Conservation (phyloP, 2,888 invertebrate genomes). For the Latrodectus hesperus region DNA sequence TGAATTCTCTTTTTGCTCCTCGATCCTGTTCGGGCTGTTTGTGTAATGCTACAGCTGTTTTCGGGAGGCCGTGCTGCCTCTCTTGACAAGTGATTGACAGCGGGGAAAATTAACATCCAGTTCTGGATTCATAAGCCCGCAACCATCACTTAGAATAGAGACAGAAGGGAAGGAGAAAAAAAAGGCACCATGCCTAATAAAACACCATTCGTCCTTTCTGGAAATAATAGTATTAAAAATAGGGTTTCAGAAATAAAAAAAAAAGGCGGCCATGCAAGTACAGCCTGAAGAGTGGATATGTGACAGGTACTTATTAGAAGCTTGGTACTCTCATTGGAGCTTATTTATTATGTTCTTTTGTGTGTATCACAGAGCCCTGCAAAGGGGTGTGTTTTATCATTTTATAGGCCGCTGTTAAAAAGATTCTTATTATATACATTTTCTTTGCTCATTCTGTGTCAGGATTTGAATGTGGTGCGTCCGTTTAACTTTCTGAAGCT, state of each 20-base stretch:
- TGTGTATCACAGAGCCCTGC: conserved; percentile 35
- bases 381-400: conserved; percentile 64
- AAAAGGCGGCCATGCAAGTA: conserved; percentile 22
- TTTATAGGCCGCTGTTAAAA: conserved; percentile 60
- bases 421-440: conserved; percentile 34
- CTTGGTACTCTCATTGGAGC: conserved; percentile 45
- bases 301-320: conserved; percentile 68
- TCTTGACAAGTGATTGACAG: conserved; percentile 64
- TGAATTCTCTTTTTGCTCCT: not conserved
- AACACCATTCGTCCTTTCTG: conserved; percentile 62
- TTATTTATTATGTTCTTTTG: conserved; percentile 46
- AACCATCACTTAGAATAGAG: conserved; percentile 64
- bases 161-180: conserved; percentile 21
- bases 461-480: not conserved
- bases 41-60: conserved; percentile 66
- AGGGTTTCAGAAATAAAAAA: conserved; percentile 42
- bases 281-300: conserved; percentile 45
- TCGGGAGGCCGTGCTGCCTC: conserved; percentile 42
- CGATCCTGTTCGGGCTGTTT: conserved; percentile 43
- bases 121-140: conserved; percentile 63
- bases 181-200: conserved; percentile 30
- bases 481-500: not conserved
- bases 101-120: conserved; percentile 67
- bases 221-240: conserved; percentile 67
- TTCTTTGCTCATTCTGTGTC: conserved; percentile 16